Evolutionary conservation across 2,797 vertebrate genomes (phyloP).

Genomic region (Ctenochaetus hawaiiensis): DNA sequence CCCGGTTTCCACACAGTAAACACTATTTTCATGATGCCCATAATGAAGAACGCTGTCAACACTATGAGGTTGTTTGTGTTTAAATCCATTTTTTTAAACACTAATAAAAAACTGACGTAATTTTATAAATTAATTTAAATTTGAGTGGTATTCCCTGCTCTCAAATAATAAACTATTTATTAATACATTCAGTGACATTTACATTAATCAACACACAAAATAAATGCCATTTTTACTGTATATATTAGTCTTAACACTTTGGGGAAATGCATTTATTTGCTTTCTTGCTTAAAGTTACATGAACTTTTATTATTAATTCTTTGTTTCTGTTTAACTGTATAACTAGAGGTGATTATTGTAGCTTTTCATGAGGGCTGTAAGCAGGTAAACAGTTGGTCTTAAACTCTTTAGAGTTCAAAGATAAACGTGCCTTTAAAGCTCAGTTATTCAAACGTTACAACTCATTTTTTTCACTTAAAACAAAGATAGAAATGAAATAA

Average conservation of each 20-base stretch:
- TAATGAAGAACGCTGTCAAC: not conserved
- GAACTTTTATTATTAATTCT: not conserved
- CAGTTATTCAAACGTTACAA: not conserved
- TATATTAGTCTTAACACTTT: not conserved
- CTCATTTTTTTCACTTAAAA: not conserved
- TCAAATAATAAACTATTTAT: not conserved
- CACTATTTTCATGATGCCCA: not conserved
- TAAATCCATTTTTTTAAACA: not conserved
- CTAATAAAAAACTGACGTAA: too few species aligned
- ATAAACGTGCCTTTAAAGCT: not conserved
- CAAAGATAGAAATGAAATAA: not conserved
- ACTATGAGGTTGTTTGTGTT: not conserved
- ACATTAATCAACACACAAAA: too few species aligned
- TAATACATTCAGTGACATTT: too few species aligned
- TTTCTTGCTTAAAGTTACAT: too few species aligned
- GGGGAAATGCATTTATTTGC: not conserved
- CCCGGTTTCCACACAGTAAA: not conserved
- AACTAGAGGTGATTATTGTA: too few species aligned
- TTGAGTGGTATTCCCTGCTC: conserved; percentile 12
- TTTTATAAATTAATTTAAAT: not conserved
- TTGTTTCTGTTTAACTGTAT: not conserved
- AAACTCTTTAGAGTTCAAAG: not conserved
- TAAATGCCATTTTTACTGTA: too few species aligned
- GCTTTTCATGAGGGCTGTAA: not conserved
- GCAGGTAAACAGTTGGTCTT: not conserved